Percentiles rank a stretch among this genome's conserved stretches.
phyloP scores from a whole-genome alignment of 2,113 vertebrate species.

The Carassius carassius region DNA sequence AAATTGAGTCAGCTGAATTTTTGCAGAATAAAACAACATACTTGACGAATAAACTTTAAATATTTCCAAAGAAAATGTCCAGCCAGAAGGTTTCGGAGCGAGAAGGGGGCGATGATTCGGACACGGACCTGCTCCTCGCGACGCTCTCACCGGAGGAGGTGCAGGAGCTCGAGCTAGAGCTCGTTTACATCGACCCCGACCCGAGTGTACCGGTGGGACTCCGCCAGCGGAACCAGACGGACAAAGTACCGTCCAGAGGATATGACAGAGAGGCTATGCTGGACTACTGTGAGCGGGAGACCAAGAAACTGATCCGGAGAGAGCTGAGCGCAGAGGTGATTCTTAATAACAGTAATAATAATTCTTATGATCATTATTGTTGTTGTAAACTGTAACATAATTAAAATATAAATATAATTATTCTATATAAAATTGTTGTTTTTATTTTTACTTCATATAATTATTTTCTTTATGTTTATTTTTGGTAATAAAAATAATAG shows the following conservation, averaged over 20 bases:
- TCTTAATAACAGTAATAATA: too few relatives aligned
- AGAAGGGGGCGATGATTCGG: slow-evolving; percentile 84
- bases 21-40: neutral
- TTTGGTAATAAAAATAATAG: too few relatives aligned
- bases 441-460: too few relatives aligned
- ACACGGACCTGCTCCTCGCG: slow-evolving; percentile 82
- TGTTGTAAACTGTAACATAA: too few relatives aligned
- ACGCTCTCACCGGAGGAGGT: slow-evolving; percentile 85
- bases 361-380: too few relatives aligned
- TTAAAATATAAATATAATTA: too few relatives aligned
- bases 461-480: too few relatives aligned
- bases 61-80: slow-evolving; percentile 72
- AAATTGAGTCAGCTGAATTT: neutral
- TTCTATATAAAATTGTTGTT: too few relatives aligned
- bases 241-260: slow-evolving; percentile 66
- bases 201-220: slow-evolving; percentile 73
- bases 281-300: slow-evolving; percentile 76
- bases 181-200: slow-evolving; percentile 79
- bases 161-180: slow-evolving; percentile 84
- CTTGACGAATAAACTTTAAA: neutral
- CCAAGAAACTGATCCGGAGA: slow-evolving; percentile 74
- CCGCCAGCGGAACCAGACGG: slow-evolving; percentile 72
- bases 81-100: slow-evolving; percentile 67
- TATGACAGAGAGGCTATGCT: slow-evolving; percentile 71
- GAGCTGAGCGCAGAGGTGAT: slow-evolving; percentile 78